Base-by-base conservation (phyloP, 1,140 invertebrate genomes). In the Caenorhabditis latens region DNA sequence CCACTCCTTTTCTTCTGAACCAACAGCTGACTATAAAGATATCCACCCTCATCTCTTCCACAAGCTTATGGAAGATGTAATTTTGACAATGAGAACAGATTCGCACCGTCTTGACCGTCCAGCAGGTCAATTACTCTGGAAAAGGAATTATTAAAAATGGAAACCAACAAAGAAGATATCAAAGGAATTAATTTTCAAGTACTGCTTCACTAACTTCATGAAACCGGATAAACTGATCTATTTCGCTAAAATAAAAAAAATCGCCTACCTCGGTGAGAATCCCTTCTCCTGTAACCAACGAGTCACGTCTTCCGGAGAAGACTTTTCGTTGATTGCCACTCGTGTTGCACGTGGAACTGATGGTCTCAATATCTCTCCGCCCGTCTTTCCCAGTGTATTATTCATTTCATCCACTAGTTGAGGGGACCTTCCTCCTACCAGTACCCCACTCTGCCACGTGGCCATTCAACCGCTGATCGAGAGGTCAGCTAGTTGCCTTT, bases 1-100 rank as follows among this genome's bases (percentile, higher is more conserved):
- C 75, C 67, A 65, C 86, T 88, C 50, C 87, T 88, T 46, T 89
- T 89, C 71, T 89, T 89, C 84, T 89, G 88, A 48, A 89, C 88
- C 21, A 89, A 84, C 40, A 89, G 46, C 57, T 88, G 88, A 75
- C 87, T 88, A 57, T 89, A 89, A 6, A 89, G 79, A 85, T 84
- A 84, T 24, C 83, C 58, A 9, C 88, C 88, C 46, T 89, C 88
- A 9, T 89, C 88, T 40, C 71, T 57, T 48, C 88, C 88, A 50
- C 88, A 89, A 24, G 84, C 86, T 67, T 89, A 57, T 50, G 58
- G 57, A 21, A 89, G 84, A 46, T 89, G 84, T 4, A 57, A 58
- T 83, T 88, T 89, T 1, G 83, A 84, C 19, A 89, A 65, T 4
- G 71, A 83, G 84, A 89, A 89, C 13, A 89, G 88, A 24, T 84